Evolutionary conservation across 2,113 vertebrate genomes (phyloP).

Genomic region (Tyrannus savana): DNA sequence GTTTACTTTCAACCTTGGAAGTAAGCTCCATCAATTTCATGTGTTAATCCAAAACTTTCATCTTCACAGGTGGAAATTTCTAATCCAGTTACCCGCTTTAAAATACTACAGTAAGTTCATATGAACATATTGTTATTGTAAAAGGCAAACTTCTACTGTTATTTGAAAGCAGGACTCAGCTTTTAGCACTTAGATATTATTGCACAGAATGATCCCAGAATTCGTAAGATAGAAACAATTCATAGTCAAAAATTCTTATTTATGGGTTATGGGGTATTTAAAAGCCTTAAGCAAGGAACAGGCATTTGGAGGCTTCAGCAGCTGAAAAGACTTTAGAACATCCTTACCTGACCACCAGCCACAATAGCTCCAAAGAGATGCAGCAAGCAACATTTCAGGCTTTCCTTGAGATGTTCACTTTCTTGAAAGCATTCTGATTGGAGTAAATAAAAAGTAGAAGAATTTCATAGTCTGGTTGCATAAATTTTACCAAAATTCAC

Average conservation of each 20-base stretch:
- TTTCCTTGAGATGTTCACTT: constrained; percentile 97
- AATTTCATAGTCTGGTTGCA: not conserved
- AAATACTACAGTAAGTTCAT: not conserved
- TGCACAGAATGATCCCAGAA: not conserved
- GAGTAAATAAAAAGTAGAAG: constrained; percentile 8
- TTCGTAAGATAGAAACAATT: not conserved
- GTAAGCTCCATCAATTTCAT: not conserved
- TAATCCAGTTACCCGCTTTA: not conserved
- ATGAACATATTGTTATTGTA: not conserved
- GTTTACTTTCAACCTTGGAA: not conserved
- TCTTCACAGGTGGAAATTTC: not conserved
- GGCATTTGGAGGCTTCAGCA: not conserved
- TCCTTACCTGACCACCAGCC: constrained; percentile 91
- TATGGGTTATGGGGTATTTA: not conserved
- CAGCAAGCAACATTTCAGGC: constrained; percentile 93
- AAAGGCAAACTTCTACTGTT: not conserved
- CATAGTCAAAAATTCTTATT: not conserved
- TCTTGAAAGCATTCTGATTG: constrained; percentile 97
- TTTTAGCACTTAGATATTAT: not conserved
- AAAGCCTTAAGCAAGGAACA: not conserved
- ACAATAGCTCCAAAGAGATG: constrained; percentile 97
- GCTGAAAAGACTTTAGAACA: not conserved
- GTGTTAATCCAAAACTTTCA: not conserved
- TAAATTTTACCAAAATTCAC: not conserved
- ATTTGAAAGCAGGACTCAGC: not conserved